Evolutionary conservation across 2,797 vertebrate genomes (phyloP).

Genomic region (Sus cebifrons): DNA sequence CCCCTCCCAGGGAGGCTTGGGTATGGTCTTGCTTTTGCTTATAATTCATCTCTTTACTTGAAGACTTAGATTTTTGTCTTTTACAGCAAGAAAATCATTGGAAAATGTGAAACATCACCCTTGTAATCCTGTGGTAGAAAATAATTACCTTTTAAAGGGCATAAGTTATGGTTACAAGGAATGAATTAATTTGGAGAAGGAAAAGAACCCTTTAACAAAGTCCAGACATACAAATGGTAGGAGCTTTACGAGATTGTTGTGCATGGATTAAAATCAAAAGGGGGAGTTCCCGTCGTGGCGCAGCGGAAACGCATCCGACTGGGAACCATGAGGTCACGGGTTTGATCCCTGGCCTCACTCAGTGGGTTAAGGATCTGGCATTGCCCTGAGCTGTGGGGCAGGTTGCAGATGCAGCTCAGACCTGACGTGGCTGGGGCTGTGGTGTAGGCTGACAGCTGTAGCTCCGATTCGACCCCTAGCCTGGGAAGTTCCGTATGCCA

Average conservation of each 20-base stretch:
- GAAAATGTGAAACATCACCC: neutral
- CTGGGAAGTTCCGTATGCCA: too few species aligned
- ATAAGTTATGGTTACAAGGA: constrained; percentile 20
- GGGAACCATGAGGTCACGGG: too few species aligned
- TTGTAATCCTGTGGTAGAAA: constrained; percentile 22
- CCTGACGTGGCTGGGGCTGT: too few species aligned
- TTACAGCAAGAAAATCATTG: neutral
- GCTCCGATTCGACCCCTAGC: too few species aligned
- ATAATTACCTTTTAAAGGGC: neutral
- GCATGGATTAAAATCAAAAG: neutral
- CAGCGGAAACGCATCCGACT: too few species aligned
- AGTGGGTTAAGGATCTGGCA: too few species aligned
- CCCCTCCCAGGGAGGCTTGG: neutral
- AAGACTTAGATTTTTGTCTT: constrained; percentile 62
- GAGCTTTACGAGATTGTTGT: neutral
- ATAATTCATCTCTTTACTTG: neutral
- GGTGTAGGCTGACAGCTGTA: too few species aligned
- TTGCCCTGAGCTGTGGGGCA: too few species aligned
- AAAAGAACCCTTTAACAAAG: neutral
- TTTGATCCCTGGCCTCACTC: too few species aligned
- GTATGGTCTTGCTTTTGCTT: neutral
- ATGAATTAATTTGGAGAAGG: neutral
- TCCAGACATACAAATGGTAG: neutral
- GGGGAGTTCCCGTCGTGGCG: too few species aligned
- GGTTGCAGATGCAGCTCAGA: too few species aligned